These are phyloP conservation scores for Ceuthmochares aereus DNA, from an alignment of 2,113 vertebrate genomes.

Conservation along the genomic window DNA sequence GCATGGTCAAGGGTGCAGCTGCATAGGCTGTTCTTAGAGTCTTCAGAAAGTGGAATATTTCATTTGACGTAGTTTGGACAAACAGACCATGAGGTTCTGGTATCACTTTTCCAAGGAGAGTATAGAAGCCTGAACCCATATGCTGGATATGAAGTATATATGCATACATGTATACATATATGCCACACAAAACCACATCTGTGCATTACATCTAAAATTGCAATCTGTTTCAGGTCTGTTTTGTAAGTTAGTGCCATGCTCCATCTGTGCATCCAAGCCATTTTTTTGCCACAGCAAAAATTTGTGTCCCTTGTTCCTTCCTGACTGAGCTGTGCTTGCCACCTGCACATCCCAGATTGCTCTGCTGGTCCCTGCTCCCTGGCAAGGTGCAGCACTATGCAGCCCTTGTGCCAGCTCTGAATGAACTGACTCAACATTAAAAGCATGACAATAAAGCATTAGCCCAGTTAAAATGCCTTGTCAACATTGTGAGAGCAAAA, in stretches of 20 bases:
- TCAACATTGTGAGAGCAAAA: not conserved
- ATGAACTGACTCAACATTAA: not conserved
- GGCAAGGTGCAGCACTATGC: fast-evolving
- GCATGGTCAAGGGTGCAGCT: not conserved
- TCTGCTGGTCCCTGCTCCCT: not conserved
- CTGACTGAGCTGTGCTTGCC: not conserved
- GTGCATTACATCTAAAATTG: not conserved
- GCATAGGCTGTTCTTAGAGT: not conserved
- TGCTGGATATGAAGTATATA: not conserved
- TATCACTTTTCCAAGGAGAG: not conserved
- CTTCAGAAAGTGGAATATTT: not conserved
- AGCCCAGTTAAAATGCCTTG: not conserved
- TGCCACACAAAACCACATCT: not conserved
- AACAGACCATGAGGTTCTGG: not conserved
- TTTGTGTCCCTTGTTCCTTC: not conserved
- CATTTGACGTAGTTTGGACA: not conserved
- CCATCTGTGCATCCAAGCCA: not conserved
- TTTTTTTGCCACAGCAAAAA: not conserved
- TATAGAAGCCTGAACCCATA: not conserved
- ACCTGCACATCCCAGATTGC: not conserved
- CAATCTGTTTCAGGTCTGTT: not conserved
- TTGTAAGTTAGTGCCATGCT: not conserved
- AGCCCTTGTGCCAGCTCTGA: not conserved
- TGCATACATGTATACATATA: fast-evolving
- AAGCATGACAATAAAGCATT: not conserved